These are phyloP conservation scores for Octonoba sinensis DNA, from an alignment of 2,888 invertebrate species.

Conservation along the genomic window DNA sequence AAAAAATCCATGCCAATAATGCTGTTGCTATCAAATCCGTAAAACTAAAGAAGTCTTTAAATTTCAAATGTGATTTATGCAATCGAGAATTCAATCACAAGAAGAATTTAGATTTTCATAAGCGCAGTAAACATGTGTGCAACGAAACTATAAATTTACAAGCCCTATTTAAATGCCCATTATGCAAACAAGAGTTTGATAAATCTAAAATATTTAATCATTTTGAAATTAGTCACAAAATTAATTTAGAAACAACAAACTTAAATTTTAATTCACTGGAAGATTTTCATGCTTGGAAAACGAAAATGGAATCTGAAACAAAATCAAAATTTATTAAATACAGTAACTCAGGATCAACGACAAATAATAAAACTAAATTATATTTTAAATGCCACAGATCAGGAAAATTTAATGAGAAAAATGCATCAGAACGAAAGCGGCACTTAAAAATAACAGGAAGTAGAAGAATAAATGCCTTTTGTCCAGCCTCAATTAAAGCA, in stretches of 20 bases:
- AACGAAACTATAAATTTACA: no score
- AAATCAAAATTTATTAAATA: no score
- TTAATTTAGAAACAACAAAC: neutral
- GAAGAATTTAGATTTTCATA: no score
- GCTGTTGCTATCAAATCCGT: no score
- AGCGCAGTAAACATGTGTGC: no score
- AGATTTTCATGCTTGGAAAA: neutral
- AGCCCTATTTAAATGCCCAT: neutral
- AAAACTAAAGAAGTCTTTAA: no score
- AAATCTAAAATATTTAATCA: neutral
- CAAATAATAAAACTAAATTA: neutral
- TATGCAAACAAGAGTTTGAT: neutral
- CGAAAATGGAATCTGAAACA: neutral
- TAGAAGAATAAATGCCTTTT: constrained; percentile 1
- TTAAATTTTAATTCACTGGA: neutral
- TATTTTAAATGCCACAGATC: constrained; percentile 7
- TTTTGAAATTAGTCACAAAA: neutral
- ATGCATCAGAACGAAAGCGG: neutral
- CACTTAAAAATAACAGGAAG: constrained; percentile 20
- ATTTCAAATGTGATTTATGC: no score
- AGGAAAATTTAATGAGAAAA: neutral
- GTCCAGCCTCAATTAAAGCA: constrained; percentile 14
- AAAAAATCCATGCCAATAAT: no score
- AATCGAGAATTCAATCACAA: no score
- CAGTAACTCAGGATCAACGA: no score